Evolutionary conservation across 2,888 invertebrate genomes (phyloP).

Genomic region (Antitype chi): DNA sequence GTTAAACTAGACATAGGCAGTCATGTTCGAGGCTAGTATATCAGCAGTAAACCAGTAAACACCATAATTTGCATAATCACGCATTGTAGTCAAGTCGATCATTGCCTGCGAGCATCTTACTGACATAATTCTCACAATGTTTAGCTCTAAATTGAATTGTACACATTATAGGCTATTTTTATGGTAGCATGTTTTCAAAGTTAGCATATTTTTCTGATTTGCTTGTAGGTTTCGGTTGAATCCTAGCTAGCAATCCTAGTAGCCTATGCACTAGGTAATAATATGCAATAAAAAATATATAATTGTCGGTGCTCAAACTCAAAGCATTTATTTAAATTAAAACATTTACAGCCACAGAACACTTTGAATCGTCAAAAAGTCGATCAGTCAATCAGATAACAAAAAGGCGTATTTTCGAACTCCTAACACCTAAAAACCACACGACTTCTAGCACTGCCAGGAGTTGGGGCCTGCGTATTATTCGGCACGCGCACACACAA

Average conservation of each 20-base stretch:
- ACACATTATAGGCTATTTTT: neutral
- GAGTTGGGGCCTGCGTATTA: neutral
- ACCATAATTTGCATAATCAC: slow-evolving; percentile 36
- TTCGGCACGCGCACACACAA: neutral
- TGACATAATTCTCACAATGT: slow-evolving; percentile 46
- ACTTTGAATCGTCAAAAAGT: too few relatives aligned
- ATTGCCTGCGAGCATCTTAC: slow-evolving; percentile 45
- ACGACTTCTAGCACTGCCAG: neutral
- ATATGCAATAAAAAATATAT: too few relatives aligned
- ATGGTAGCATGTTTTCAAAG: neutral
- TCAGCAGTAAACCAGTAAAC: slow-evolving; percentile 22
- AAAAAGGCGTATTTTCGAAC: too few relatives aligned
- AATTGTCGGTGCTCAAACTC: too few relatives aligned
- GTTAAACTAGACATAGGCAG: neutral
- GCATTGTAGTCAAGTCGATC: slow-evolving; percentile 27
- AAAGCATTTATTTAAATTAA: too few relatives aligned
- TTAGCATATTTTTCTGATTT: neutral
- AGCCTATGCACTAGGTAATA: fast-evolving
- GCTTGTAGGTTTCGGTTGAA: neutral
- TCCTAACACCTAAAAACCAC: too few relatives aligned
- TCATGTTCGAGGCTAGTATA: neutral
- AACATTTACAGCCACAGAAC: too few relatives aligned
- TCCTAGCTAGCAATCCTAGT: fast-evolving
- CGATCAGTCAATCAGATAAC: too few relatives aligned
- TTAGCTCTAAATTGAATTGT: slow-evolving; percentile 32